Percentiles rank a stretch among this genome's conserved stretches.
These are phyloP conservation scores for Argya squamiceps DNA, from an alignment of 2,797 vertebrate species.

Conservation along the genomic window DNA sequence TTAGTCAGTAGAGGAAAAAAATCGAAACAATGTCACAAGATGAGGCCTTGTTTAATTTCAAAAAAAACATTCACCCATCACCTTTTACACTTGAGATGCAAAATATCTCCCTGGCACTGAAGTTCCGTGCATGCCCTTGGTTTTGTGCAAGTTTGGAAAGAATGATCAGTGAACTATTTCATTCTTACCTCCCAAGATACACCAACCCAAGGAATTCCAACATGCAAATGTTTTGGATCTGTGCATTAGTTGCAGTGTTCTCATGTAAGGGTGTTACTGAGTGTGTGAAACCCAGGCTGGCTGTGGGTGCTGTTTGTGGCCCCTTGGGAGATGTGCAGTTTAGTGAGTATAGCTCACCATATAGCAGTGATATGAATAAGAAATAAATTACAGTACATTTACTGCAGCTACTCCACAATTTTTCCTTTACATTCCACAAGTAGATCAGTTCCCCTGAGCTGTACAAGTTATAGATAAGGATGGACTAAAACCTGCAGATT, in stretches of 20 bases:
- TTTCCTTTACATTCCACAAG: conserved; percentile 4
- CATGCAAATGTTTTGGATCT: background rate
- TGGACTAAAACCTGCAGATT: conserved; percentile 39
- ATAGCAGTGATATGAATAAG: background rate
- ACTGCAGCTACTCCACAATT: background rate
- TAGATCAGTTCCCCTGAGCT: conserved; percentile 1
- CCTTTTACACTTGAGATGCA: background rate
- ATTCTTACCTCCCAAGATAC: background rate
- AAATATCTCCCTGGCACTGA: background rate
- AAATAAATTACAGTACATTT: background rate
- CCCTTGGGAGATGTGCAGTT: background rate
- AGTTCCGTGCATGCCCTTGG: background rate
- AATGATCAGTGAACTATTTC: background rate
- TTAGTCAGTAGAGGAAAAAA: background rate
- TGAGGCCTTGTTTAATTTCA: background rate
- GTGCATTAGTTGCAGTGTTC: background rate
- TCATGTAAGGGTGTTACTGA: background rate
- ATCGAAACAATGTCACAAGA: background rate
- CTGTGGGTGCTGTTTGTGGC: background rate
- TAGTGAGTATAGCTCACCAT: background rate
- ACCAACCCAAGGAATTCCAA: background rate
- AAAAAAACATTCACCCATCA: background rate
- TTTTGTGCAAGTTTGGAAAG: background rate
- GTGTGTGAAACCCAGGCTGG: background rate
- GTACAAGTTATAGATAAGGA: conserved; percentile 40